Conservation (phyloP, 2,888 invertebrate species). For the Trissoscelio sp. region DNA sequence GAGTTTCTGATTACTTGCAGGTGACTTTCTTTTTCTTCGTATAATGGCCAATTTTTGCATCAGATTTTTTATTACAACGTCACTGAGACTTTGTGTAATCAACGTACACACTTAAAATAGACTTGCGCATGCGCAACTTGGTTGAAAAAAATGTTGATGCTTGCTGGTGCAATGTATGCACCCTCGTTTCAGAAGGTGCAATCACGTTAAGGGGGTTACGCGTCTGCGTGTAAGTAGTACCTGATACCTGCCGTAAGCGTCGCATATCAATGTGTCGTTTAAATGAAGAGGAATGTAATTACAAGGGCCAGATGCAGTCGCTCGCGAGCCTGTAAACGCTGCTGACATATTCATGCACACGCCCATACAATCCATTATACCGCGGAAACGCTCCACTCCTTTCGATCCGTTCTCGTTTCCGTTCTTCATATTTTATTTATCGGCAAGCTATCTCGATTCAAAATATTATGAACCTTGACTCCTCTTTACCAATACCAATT, state of each 20-base stretch:
- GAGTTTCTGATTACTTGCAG: constrained; percentile 58
- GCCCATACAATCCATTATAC: constrained; percentile 67
- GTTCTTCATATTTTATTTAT: constrained; percentile 26
- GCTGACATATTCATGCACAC: constrained; percentile 77
- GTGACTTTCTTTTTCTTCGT: constrained; percentile 6
- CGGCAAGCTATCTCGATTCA: constrained; percentile 20
- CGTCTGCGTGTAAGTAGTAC: constrained; percentile 59
- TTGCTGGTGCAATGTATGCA: constrained; percentile 81
- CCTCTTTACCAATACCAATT: not conserved
- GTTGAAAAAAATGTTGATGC: constrained; percentile 70
- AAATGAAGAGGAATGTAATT: constrained; percentile 74
- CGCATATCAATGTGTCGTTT: constrained; percentile 67
- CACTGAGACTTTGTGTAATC: constrained; percentile 13
- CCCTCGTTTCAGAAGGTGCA: constrained; percentile 75
- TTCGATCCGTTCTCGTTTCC: constrained; percentile 24
- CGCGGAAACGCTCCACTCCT: constrained; percentile 45
- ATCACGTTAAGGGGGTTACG: constrained; percentile 63
- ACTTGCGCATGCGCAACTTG: constrained; percentile 13
- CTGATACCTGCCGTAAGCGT: constrained; percentile 66
- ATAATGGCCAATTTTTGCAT: constrained; percentile 12
- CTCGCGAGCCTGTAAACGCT: constrained; percentile 70
- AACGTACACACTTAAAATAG: constrained; percentile 5
- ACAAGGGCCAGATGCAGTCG: constrained; percentile 74
- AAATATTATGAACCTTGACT: constrained; percentile 1
- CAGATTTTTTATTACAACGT: constrained; percentile 8